Evolutionary conservation across 1,140 invertebrate genomes (phyloP).

Genomic region (Drosophila gunungcola): DNA sequence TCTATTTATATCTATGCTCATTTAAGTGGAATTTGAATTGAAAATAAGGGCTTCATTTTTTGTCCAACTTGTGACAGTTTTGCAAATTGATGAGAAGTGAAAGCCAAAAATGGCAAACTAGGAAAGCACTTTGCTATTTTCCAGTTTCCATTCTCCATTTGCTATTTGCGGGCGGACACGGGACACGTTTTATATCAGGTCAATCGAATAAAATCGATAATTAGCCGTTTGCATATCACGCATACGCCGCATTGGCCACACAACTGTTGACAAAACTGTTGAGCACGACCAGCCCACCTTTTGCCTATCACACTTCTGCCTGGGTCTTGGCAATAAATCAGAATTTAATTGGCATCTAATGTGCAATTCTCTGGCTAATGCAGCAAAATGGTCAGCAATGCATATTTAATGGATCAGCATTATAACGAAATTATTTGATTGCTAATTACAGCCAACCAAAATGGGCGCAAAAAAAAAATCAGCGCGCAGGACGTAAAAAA

Average conservation of each 20-base stretch:
- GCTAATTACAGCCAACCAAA: slow-evolving; percentile 68
- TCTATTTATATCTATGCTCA: background rate
- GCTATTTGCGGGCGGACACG: slow-evolving; percentile 13
- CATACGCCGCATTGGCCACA: slow-evolving; percentile 55
- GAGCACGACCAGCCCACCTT: background rate
- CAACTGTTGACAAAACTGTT: slow-evolving; percentile 21
- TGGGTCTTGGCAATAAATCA: slow-evolving; percentile 43
- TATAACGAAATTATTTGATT: slow-evolving; percentile 72
- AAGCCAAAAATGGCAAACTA: background rate
- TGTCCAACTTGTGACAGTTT: background rate
- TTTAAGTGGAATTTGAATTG: background rate
- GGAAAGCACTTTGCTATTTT: slow-evolving; percentile 11
- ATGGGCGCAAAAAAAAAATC: slow-evolving; percentile 16
- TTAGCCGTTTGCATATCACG: slow-evolving; percentile 53
- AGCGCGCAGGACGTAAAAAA: slow-evolving; percentile 10
- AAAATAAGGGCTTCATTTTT: background rate
- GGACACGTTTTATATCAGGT: slow-evolving; percentile 11
- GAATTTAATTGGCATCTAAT: slow-evolving; percentile 56
- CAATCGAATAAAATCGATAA: slow-evolving; percentile 67
- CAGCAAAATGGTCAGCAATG: slow-evolving; percentile 24
- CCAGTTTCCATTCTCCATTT: slow-evolving; percentile 18
- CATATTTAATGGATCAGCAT: slow-evolving; percentile 73
- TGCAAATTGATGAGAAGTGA: background rate
- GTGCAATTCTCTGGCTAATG: slow-evolving; percentile 16
- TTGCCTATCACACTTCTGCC: background rate